Evolutionary conservation across 2,113 vertebrate genomes (phyloP).

Genomic region (Paradoxurus hermaphroditus): DNA sequence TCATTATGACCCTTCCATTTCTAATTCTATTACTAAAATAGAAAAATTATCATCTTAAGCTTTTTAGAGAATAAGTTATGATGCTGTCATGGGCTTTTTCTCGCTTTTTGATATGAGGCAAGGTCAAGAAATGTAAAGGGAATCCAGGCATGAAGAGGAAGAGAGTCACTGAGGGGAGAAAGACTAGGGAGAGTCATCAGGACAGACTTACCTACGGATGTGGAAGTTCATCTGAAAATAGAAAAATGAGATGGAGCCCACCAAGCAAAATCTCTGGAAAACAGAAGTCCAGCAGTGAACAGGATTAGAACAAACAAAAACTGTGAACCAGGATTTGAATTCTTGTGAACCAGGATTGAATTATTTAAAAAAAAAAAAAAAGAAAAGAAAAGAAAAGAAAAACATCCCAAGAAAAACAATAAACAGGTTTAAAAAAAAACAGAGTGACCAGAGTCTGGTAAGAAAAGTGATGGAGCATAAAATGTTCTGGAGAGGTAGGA

Average conservation of each 20-base stretch:
- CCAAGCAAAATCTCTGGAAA: not conserved
- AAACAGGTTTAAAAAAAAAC: too few species aligned
- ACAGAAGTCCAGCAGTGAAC: not conserved
- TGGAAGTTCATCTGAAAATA: not conserved
- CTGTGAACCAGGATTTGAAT: not conserved
- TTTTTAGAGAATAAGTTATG: not conserved
- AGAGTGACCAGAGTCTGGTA: rapidly evolving
- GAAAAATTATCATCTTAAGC: not conserved
- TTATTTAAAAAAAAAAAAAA: not conserved
- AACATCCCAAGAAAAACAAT: too few species aligned
- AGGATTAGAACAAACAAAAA: too few species aligned
- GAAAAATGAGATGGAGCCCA: not conserved
- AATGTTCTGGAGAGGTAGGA: rapidly evolving
- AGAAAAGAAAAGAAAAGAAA: too few species aligned
- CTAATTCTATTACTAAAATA: not conserved
- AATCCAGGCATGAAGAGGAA: too few species aligned
- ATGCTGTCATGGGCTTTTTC: too few species aligned
- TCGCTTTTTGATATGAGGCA: too few species aligned
- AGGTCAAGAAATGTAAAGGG: too few species aligned
- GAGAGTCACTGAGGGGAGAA: too few species aligned
- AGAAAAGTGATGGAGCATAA: not conserved
- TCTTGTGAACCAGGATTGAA: not conserved
- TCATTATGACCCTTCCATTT: not conserved
- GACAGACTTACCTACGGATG: not conserved
- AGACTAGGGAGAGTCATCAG: too few species aligned